These are phyloP conservation scores for Chaetorhynchus papuensis DNA, from an alignment of 2,113 vertebrate genomes.

Conservation along the genomic window DNA sequence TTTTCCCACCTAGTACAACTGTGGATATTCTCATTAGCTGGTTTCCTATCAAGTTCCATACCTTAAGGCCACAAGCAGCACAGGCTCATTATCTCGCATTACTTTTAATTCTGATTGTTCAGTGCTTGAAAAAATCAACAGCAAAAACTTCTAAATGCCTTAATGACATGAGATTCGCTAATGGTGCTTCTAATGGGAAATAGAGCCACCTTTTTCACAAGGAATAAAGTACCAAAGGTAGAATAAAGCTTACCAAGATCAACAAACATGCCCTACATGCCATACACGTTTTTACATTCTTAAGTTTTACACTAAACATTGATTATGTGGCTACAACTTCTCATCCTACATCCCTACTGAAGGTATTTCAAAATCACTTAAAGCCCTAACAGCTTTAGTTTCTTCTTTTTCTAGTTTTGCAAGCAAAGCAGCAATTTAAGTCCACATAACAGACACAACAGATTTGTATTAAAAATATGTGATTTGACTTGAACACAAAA, in stretches of 20 bases:
- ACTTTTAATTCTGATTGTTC: slow-evolving; percentile 34
- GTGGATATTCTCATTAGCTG: slow-evolving; percentile 16
- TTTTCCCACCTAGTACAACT: neutral
- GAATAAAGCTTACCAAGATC: neutral
- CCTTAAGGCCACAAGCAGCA: slow-evolving; percentile 24
- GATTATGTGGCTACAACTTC: neutral
- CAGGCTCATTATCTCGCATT: neutral
- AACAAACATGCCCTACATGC: neutral
- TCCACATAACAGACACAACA: slow-evolving; percentile 13
- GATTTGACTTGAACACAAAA: slow-evolving; percentile 15
- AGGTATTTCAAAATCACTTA: slow-evolving; percentile 9
- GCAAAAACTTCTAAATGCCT: neutral
- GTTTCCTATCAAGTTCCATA: slow-evolving; percentile 4
- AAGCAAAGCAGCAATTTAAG: slow-evolving; percentile 38
- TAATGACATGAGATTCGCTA: neutral
- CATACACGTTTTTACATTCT: neutral
- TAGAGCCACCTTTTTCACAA: neutral
- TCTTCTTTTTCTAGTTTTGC: slow-evolving; percentile 4
- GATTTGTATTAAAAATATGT: slow-evolving; percentile 42
- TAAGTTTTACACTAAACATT: neutral
- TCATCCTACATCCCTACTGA: neutral
- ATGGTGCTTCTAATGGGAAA: neutral
- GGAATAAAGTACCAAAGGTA: neutral
- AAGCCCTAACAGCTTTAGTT: slow-evolving; percentile 7
- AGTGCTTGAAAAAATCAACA: neutral